Evolutionary conservation across 1,140 invertebrate genomes (phyloP), one percentile per base, ranked within the genome.

Genomic region (Eubasilissa regina): DNA sequence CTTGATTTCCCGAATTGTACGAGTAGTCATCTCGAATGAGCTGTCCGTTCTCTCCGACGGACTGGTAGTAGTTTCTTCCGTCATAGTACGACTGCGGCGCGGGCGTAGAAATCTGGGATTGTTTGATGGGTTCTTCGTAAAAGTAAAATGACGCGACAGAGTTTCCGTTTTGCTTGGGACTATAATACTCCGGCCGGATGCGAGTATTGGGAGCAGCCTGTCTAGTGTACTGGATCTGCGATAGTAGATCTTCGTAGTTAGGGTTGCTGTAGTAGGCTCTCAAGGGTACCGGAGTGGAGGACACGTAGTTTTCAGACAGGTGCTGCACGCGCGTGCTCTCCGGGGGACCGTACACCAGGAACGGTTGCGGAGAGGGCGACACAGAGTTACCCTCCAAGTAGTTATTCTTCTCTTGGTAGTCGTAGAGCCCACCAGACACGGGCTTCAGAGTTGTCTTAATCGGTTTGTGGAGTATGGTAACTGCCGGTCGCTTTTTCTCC

Each of bases 191-290:
- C 0, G 87, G 80, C 9, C 75, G 51, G 15, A 83, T 77, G 8
- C 75, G 62, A 6, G 73, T 81, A 21, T 75, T 60, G 17, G 80
- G 76, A 43, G 51, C 62, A 48, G 75, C 76, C 74, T 77, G 72
- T 76, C 81, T 81, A 81, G 83, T 4, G 84, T 75, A 87, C 82
- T 89, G 89, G 76, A 88, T 74, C 85, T 89, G 88, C 11, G 90
- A 90, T 7, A 91, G 87, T 9, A 90, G 87, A 21, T 89, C 88
- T 3, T 89, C 83, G 51, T 91, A 88, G 58, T 90, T 92, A 0
- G 87, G 86, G 3, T 92, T 90, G 12, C 88, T 88, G 82, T 92
- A 92, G 83, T 92, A 93, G 4, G 89, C 88, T 80, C 91, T 86
- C 55, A 93, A 84, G 17, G 92, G 92, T 19, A 92, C 88, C 48